A percentile compares a stretch with the other conserved stretches of the same genome.
These are phyloP conservation scores for Ptychoptera contaminata DNA, from an alignment of 2,888 invertebrate species.

Conservation along the genomic window DNA sequence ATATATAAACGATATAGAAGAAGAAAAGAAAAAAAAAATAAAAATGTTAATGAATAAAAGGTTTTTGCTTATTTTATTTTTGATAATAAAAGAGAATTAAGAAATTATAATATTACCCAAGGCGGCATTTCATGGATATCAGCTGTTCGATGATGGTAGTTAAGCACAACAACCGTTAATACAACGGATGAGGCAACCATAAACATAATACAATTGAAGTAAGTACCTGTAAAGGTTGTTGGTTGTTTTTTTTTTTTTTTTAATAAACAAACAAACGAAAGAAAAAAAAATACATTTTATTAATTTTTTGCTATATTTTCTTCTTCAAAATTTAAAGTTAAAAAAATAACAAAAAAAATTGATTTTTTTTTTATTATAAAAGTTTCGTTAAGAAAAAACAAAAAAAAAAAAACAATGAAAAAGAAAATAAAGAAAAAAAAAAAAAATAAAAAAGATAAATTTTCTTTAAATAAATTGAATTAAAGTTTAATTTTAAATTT, in stretches of 20 bases:
- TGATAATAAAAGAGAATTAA: too few relatives aligned
- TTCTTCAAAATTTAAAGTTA: too few relatives aligned
- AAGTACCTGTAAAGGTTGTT: conserved; percentile 58
- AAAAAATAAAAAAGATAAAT: too few relatives aligned
- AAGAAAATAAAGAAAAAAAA: too few relatives aligned
- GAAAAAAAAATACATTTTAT: too few relatives aligned
- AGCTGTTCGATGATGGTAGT: conserved; percentile 93
- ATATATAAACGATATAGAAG: conserved; percentile 1
- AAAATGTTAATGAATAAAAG: not conserved
- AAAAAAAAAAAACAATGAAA: too few relatives aligned
- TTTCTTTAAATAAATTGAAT: too few relatives aligned
- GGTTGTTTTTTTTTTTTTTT: not conserved
- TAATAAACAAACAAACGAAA: too few relatives aligned
- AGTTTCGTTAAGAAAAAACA: too few relatives aligned
- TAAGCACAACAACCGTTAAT: conserved; percentile 88
- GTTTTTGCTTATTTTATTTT: too few relatives aligned
- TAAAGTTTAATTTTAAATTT: too few relatives aligned
- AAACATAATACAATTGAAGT: conserved; percentile 99
- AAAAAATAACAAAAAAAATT: conserved; percentile 5
- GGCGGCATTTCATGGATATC: conserved; percentile 94
- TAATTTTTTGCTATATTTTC: too few relatives aligned
- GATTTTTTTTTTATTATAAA: not conserved
- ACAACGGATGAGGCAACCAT: conserved; percentile 98
- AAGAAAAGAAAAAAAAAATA: not conserved
- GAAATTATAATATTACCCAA: conserved; percentile 77